Conservation (phyloP, 2,888 invertebrate genomes). For the Eupithecia subfuscata region DNA sequence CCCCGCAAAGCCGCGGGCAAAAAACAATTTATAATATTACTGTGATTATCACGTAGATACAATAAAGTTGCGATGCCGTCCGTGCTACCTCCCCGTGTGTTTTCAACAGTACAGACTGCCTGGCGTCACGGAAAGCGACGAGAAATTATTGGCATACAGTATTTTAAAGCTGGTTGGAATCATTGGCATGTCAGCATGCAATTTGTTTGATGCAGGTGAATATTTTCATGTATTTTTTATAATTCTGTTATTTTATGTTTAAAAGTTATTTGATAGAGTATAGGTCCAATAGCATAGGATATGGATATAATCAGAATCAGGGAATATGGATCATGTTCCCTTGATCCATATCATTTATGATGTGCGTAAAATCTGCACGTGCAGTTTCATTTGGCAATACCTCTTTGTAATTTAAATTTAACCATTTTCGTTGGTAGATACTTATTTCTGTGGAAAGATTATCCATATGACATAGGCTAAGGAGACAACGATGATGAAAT, state of each 20-base stretch:
- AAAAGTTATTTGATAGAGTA: not conserved
- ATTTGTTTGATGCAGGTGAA: not conserved
- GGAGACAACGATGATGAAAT: not conserved
- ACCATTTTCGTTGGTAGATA: no score
- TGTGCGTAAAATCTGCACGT: no score
- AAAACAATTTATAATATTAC: not conserved
- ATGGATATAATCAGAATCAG: no score
- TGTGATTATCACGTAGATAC: not conserved
- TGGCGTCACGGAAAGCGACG: slow-evolving; percentile 30
- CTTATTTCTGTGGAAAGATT: no score
- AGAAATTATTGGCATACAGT: slow-evolving; percentile 20
- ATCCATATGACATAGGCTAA: not conserved
- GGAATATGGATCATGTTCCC: no score
- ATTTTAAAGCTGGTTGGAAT: slow-evolving; percentile 5
- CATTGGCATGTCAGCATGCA: slow-evolving; percentile 11
- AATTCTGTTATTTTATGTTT: not conserved
- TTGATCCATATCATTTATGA: no score
- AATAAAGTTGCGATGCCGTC: not conserved
- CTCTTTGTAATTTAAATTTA: no score
- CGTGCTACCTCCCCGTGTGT: slow-evolving; percentile 26
- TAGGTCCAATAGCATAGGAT: not conserved
- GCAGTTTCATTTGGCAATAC: no score
- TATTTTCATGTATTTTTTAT: not conserved
- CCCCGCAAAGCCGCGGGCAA: no score
- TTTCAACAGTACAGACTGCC: slow-evolving; percentile 37